These are phyloP conservation scores for Microcebus lehilahytsara DNA, from an alignment of 2,113 vertebrate genomes.

Conservation along the genomic window DNA sequence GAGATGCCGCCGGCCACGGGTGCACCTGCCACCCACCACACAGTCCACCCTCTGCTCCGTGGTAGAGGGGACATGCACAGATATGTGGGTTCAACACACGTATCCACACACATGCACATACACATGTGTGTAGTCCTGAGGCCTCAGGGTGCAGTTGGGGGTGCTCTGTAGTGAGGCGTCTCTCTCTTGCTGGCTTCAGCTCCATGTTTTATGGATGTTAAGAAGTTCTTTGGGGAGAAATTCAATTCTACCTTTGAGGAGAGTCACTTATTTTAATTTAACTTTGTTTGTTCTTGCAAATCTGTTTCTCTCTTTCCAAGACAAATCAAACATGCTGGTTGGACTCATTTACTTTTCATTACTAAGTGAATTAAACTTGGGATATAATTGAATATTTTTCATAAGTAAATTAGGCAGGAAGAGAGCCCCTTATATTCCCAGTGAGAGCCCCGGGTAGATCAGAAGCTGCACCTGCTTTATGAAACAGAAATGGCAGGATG, in stretches of 20 bases:
- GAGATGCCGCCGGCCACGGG: accelerated
- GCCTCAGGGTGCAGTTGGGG: accelerated
- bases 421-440: conserved; percentile 49
- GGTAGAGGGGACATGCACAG: accelerated
- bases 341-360: conserved; percentile 83
- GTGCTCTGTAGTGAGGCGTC: accelerated
- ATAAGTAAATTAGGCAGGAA: conserved; percentile 75
- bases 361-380: conserved; percentile 80
- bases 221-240: background rate
- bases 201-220: no score
- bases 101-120: accelerated
- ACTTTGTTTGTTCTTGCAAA: conserved; percentile 71
- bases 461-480: conserved; percentile 57
- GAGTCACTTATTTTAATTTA: conserved; percentile 64
- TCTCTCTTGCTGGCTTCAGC: background rate
- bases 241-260: background rate
- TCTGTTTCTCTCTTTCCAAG: conserved; percentile 51
- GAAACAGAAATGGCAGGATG: conserved; percentile 61
- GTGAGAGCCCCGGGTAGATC: conserved; percentile 53
- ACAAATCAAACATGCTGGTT: conserved; percentile 74
- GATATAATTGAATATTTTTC: conserved; percentile 81
- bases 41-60: accelerated
- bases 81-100: accelerated
- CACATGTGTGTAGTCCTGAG: accelerated
- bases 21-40: accelerated